Base-by-base conservation (phyloP, 2,797 vertebrate species). In the Echiichthys vipera region DNA sequence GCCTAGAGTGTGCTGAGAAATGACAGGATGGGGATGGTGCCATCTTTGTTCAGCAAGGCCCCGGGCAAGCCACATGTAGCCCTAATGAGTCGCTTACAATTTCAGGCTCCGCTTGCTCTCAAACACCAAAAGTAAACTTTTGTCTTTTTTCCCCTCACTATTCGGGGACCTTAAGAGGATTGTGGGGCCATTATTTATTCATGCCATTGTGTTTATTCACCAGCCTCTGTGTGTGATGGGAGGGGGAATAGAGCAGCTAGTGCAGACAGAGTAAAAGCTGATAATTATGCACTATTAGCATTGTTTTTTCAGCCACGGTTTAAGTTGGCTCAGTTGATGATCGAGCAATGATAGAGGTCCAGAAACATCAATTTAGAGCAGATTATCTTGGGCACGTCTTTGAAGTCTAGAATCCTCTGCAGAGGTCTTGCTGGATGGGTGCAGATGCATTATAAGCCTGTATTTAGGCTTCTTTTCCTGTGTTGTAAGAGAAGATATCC, bases 51-150 rank as follows among this genome's bases (percentile, higher is more conserved):
- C 76, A 88, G 86, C 66, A 18, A 80, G 78, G 84, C 93, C 90
- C 58, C 70, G 67, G 91, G 93, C 91, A 84, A 81, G 87, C 88
- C 89, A 90, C 91, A 91, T 93, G 92, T 78, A 91, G 89, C 82
- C 84, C 87, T 94, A 94, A 93, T 92, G 91, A 94, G 91, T 91
- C 75, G 74, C 91, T 90, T 88, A 91, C 87, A 92, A 91, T 93
- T 92, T 90, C 92, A 93, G 89, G 91, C 91, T 93, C 83, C 50
- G 84, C 90, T 94, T 88, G 88, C 88, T 88, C 86, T 92, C 88
- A 92, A 91, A 91, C 88, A 92, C 87, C 87, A 88, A 94, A 94
- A 93, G 92, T 92, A 91, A 94, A 94, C 92, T 94, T 94, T 92
- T 88, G 85, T 90, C 82, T 88, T 77, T 84, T 67, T 70, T 56